A percentile compares a stretch with the other conserved stretches of the same genome.
Evolutionary conservation across 92 coral and sea anemone species (phyloP).

Genomic region (Epizoanthus fatuus): DNA sequence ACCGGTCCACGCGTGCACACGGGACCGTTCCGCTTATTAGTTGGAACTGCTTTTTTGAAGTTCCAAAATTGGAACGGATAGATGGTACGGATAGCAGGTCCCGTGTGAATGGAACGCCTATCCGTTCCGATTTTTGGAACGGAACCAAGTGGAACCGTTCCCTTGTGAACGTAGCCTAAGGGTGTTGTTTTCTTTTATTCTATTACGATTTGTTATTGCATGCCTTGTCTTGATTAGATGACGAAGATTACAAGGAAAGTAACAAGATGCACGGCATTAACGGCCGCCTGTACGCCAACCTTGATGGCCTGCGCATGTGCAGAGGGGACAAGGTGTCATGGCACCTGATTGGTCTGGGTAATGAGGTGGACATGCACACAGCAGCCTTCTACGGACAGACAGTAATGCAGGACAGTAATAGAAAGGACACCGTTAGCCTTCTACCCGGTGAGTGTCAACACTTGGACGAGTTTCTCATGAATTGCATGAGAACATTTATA

Average conservation of each 20-base stretch:
- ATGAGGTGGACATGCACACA: constrained; percentile 96
- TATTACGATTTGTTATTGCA: no score
- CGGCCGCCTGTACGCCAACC: constrained; percentile 88
- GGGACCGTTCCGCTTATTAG: no score
- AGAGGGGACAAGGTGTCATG: constrained; percentile 76
- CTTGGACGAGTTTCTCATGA: not conserved
- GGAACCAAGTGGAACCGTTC: no score
- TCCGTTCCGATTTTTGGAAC: no score
- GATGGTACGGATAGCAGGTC: no score
- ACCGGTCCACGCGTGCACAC: no score
- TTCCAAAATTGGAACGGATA: no score
- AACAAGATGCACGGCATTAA: constrained; percentile 94
- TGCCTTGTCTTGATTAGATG: constrained; percentile 37
- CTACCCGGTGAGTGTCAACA: constrained; percentile 80
- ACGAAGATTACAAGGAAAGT: constrained; percentile 75
- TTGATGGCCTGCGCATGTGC: constrained; percentile 79
- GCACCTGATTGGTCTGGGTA: constrained; percentile 97
- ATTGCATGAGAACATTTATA: no score
- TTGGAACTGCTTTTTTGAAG: no score
- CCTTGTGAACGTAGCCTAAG: no score
- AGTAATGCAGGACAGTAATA: constrained; percentile 71
- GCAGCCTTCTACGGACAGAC: constrained; percentile 93
- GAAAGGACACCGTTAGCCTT: constrained; percentile 86
- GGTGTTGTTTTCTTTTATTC: no score
- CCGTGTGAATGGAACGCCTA: no score